Evolutionary conservation across 2,113 vertebrate genomes (phyloP), one percentile per base, ranked within the genome.

Genomic region (Amia ocellicauda): DNA sequence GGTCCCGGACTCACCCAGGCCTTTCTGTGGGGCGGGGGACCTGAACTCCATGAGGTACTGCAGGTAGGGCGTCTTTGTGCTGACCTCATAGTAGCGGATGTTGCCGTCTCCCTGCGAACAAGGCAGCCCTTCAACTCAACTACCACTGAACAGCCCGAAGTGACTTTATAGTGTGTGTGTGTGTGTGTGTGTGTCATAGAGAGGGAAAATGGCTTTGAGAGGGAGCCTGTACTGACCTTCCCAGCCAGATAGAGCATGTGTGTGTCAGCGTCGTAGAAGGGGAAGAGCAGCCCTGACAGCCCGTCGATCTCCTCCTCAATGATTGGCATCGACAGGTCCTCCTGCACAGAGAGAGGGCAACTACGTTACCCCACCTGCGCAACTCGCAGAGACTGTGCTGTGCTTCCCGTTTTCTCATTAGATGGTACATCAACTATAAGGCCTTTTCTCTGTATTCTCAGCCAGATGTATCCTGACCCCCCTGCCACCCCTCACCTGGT

Each of bases 241-340:
- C 96, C 96, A 31, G 96, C 95, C 82, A 98, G 72, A 81, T 97
- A 98, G 23, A 98, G 74, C 96, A 98, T 98, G 79, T 97, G 96
- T 0, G 96, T 98, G 81, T 98, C 95, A 0, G 91, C 88, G 0
- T 98, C 96, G 0, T 98, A 98, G 84, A 97, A 98, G 0, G 95
- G 95, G 78, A 98, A 98, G 56, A 98, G 83, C 51, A 98, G 86
- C 36, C 96, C 96, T 0, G 96, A 98, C 20, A 98, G 92, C 0
- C 96, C 95, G 0, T 98, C 96, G 0, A 98, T 96, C 74, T 98
- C 96, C 74, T 98, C 96, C 73, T 98, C 94, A 0, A 86, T 91
- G 43, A 97, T 79, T 0, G 95, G 91, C 93, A 97, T 94, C 68
- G 95, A 87, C 29, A 98, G 80, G 68, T 98, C 95, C 58, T 98